Evolutionary conservation across 2,888 invertebrate species (phyloP), one percentile per base, ranked within the genome.

Genomic region (Andricus curvator): DNA sequence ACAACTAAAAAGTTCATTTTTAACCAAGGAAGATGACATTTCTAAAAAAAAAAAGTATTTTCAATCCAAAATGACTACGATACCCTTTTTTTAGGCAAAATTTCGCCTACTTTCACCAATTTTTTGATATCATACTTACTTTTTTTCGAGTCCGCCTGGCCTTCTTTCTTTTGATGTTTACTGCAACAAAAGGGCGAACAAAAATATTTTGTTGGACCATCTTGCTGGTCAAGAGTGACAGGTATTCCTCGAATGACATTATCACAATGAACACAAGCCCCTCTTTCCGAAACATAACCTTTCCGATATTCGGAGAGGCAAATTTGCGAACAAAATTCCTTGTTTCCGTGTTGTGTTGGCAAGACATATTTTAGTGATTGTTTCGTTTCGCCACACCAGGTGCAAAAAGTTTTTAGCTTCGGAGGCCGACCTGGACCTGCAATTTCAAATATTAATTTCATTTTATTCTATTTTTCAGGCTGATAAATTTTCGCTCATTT

Each of bases 251-350:
- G 94, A 87, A 98, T 97, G 83, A 97, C 97, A 93, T 96, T 97
- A 93, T 97, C 97, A 93, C 98, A 98, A 90, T 96, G 96, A 83
- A 96, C 94, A 92, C 98, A 98, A 74, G 97, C 96, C 80, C 97
- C 97, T 93, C 97, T 97, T 25, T 70, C 70, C 8, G 70, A 56
- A 88, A 96, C 96, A 88, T 97, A 97, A 1, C 97, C 97, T 92
- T 97, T 97, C 78, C 98, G 95, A 92, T 97, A 98, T 93, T 97
- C 97, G 1, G 96, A 96, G 70, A 98, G 94, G 93, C 98, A 98
- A 48, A 96, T 96, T 93, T 97, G 97, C 0, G 98, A 97, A 93
- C 98, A 98, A 93, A 98, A 98, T 91, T 98, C 98, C 90, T 97
- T 98, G 90, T 97, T 98, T 17, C 97, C 97, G 91, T 97, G 96